phyloP scores from a whole-genome alignment of 2,113 vertebrate species.

The Rhynchopsitta pachyrhyncha region DNA sequence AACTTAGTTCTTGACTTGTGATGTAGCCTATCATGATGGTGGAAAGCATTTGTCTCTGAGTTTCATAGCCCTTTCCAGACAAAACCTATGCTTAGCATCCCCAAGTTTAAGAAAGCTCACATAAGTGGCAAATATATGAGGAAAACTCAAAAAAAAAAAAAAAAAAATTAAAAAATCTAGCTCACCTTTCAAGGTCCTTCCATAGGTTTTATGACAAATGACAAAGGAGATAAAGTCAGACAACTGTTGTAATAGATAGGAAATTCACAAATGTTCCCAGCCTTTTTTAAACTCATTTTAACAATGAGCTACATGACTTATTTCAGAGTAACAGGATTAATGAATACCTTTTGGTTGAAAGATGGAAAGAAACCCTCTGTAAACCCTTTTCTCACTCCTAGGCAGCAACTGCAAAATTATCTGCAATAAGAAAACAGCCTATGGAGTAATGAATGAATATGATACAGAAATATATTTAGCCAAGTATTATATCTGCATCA shows the following conservation, averaged over 20 bases:
- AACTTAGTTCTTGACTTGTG: not conserved
- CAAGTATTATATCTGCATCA: not conserved
- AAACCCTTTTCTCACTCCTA: not conserved
- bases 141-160: not conserved
- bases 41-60: not conserved
- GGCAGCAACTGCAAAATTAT: not conserved
- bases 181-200: conserved; percentile 18
- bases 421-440: not conserved
- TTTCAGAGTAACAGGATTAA: not conserved
- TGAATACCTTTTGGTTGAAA: not conserved
- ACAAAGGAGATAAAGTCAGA: not conserved
- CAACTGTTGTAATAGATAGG: not conserved
- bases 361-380: not conserved
- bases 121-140: not conserved
- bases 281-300: conserved; percentile 1
- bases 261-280: not conserved
- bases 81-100: not conserved
- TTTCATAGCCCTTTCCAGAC: not conserved
- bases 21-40: not conserved
- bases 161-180: not conserved
- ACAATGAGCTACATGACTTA: not conserved
- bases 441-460: not conserved
- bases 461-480: not conserved
- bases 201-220: not conserved
- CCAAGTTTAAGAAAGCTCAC: not conserved